Evolutionary conservation across 2,888 invertebrate genomes (phyloP).

Genomic region (Dicyrtoma fusca): DNA sequence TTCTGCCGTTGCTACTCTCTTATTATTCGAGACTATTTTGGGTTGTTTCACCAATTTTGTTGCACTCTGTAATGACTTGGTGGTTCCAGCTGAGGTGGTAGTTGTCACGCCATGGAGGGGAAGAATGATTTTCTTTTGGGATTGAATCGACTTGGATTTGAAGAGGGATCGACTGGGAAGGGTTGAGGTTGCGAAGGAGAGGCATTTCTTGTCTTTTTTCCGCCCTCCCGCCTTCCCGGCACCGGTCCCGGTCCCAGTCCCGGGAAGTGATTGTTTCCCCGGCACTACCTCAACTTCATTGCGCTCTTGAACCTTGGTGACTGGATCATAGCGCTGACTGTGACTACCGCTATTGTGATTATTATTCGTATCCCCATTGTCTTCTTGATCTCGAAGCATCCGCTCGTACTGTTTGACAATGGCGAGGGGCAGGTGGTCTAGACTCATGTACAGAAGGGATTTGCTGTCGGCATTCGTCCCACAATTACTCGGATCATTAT

Average conservation of each 20-base stretch:
- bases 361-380: conserved; percentile 1
- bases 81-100: conserved; percentile 14
- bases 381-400: conserved; percentile 50
- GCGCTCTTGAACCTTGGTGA: background rate
- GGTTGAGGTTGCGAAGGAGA: conserved; percentile 22
- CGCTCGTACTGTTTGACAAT: conserved; percentile 56
- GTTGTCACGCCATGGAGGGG: conserved; percentile 22
- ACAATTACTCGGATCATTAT: conserved; percentile 19
- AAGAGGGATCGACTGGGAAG: conserved; percentile 10
- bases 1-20: background rate
- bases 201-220: conserved; percentile 7
- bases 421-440: conserved; percentile 54
- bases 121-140: conserved; percentile 24
- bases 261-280: background rate
- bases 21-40: background rate
- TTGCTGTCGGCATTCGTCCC: conserved; percentile 50
- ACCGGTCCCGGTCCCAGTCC: background rate
- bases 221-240: too few species aligned
- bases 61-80: conserved; percentile 4
- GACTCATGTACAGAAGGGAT: conserved; percentile 54
- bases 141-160: conserved; percentile 10
- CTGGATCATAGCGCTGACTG: background rate
- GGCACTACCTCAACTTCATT: background rate
- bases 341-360: conserved; percentile 11
- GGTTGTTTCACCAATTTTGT: conserved; percentile 15